Conservation (phyloP, 2,888 invertebrate species). For the Lathronympha strigana region DNA sequence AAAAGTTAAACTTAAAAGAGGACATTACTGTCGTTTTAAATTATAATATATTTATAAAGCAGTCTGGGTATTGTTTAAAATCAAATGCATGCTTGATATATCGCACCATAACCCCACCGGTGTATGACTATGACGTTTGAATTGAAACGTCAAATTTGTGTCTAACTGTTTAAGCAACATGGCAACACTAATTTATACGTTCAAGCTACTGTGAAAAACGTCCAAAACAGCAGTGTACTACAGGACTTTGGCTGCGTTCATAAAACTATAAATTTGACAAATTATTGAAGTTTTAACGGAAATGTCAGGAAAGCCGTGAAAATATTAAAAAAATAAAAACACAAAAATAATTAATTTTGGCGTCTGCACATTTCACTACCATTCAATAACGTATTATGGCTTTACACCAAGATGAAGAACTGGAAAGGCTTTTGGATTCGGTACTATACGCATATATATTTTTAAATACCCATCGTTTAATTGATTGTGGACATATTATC, state of each 20-base stretch:
- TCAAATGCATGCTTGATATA: no score
- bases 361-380: slow-evolving; percentile 11
- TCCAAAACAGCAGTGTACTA: neutral
- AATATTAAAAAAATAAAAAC: neutral
- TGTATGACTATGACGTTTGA: neutral
- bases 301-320: slow-evolving; percentile 9
- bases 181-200: slow-evolving; percentile 18
- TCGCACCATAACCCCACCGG: neutral
- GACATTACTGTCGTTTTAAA: slow-evolving; percentile 25
- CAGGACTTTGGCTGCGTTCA: slow-evolving; percentile 29
- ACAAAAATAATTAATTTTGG: slow-evolving; percentile 6
- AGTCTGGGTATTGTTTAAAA: no score
- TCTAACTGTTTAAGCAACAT: no score
- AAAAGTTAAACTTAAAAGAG: slow-evolving; percentile 43
- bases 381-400: slow-evolving; percentile 9
- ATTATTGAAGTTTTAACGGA: neutral
- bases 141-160: neutral
- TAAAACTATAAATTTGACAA: neutral
- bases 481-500: neutral
- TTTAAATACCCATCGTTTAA: slow-evolving; percentile 7
- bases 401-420: neutral
- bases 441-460: slow-evolving; percentile 4
- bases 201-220: slow-evolving; percentile 11
- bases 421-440: slow-evolving; percentile 2
- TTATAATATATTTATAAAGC: neutral